These are phyloP conservation scores for Etheostoma spectabile DNA, from an alignment of 2,113 vertebrate species.

Conservation along the genomic window DNA sequence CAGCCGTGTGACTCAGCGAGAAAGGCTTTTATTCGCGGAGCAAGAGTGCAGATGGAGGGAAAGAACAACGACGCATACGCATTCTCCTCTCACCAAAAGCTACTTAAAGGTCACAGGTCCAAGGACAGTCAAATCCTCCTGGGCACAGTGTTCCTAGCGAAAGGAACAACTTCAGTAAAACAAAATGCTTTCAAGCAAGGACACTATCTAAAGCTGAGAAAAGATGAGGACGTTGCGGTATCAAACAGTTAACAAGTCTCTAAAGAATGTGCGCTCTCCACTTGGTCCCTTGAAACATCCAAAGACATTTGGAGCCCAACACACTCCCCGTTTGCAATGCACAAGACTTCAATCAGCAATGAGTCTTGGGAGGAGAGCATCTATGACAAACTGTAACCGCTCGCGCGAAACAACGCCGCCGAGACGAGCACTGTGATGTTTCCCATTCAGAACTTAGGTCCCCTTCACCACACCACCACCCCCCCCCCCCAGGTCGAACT, in stretches of 20 bases:
- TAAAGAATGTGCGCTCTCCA: constrained; percentile 75
- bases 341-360: constrained; percentile 69
- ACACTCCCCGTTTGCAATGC: constrained; percentile 58
- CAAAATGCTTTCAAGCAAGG: constrained; percentile 83
- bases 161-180: constrained; percentile 85
- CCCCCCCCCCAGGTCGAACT: constrained; percentile 86
- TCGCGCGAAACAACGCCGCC: constrained; percentile 78
- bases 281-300: constrained; percentile 82
- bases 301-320: constrained; percentile 76
- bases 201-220: constrained; percentile 82
- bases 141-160: constrained; percentile 71
- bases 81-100: constrained; percentile 83
- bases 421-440: constrained; percentile 70
- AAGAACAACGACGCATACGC: constrained; percentile 76
- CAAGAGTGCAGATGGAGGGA: constrained; percentile 71
- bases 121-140: constrained; percentile 75
- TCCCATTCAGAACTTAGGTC: constrained; percentile 67
- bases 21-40: constrained; percentile 75
- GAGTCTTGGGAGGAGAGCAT: constrained; percentile 73
- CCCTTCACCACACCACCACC: constrained; percentile 76
- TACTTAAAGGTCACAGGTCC: constrained; percentile 76
- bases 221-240: constrained; percentile 49
- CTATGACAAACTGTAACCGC: constrained; percentile 74
- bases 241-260: constrained; percentile 67
- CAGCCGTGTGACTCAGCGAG: constrained; percentile 69